Evolutionary conservation across 2,797 vertebrate species (phyloP), one percentile per base, ranked within the genome.

Genomic region (Mareca strepera): DNA sequence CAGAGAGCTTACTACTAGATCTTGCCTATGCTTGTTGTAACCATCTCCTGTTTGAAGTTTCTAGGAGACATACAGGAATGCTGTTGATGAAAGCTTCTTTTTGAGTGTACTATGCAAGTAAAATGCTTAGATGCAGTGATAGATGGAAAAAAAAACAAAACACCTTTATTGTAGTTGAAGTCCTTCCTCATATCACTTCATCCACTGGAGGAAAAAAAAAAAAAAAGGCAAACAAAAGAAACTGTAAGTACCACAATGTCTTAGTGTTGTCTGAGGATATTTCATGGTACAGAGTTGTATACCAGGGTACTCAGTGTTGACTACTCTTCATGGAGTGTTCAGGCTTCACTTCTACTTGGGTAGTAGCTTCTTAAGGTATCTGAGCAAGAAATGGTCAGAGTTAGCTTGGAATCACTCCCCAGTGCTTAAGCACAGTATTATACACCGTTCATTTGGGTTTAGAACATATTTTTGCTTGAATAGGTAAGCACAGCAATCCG

Each of bases 41-140:
- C 87, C 64, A 68, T 91, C 52, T 96, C 79, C 69, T 86, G 63
- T 80, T 74, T 29, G 63, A 82, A 60, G 67, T 92, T 91, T 76
- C 66, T 50, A 68, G 85, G 86, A 86, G 81, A 72, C 8, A 3
- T 37, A 14, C 72, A 73, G 64, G 68, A 80, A 69, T 70, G 66
- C 86, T 92, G 15, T 92, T 86, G 44, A 48, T 59, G 93, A 88
- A 82, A 59, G 85, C 67, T 82, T 52, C 43, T 13, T 86, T 88
- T 82, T 78, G 90, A 93, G 86, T 83, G 89, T 88, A 35, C 94
- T 96, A 62, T 97, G 97, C 92, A 96, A 93, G 90, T 76, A 70
- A 33, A 92, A 35, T 41, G 64, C 87, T 95, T 93, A 88, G 79
- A 59, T 91, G 72, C 48, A 82, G 92, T 85, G 48, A 62, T 68